phyloP scores from a whole-genome alignment of 2,113 vertebrate genomes.

The Vidua macroura region DNA sequence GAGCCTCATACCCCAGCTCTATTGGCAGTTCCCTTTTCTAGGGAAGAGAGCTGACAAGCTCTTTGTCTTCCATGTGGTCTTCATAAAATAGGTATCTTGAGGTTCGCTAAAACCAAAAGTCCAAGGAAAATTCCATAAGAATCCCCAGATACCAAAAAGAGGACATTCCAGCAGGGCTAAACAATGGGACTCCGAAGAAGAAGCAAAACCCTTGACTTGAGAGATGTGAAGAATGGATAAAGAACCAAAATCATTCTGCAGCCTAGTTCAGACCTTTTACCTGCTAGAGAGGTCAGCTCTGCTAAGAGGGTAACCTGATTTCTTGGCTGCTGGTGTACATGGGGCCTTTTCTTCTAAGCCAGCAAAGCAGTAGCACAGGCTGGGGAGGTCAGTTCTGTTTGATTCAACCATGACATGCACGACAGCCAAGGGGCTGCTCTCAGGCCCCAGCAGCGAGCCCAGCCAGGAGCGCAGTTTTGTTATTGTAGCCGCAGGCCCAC shows the following conservation, averaged over 20 bases:
- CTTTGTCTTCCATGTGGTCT: background rate
- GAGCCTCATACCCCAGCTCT: background rate
- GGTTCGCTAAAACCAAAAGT: background rate
- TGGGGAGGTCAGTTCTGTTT: background rate
- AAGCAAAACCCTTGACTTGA: background rate
- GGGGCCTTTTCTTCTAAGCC: background rate
- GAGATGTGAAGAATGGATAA: background rate
- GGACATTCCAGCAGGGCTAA: background rate
- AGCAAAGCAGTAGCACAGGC: background rate
- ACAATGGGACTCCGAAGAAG: background rate
- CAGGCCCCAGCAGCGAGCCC: background rate
- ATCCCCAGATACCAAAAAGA: background rate
- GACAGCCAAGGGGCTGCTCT: conserved; percentile 39
- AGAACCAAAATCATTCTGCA: background rate
- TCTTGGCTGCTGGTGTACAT: background rate
- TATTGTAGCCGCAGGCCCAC: conserved; percentile 19
- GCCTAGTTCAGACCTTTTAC: background rate
- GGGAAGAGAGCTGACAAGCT: background rate
- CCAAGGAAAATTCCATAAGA: background rate
- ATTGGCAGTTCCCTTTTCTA: background rate
- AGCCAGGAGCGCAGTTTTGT: conserved; percentile 21
- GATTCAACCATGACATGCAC: background rate
- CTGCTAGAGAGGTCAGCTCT: background rate
- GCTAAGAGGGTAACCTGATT: background rate
- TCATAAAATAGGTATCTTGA: background rate